Conservation (phyloP, 2,113 vertebrate genomes). For the Carassius auratus region DNA sequence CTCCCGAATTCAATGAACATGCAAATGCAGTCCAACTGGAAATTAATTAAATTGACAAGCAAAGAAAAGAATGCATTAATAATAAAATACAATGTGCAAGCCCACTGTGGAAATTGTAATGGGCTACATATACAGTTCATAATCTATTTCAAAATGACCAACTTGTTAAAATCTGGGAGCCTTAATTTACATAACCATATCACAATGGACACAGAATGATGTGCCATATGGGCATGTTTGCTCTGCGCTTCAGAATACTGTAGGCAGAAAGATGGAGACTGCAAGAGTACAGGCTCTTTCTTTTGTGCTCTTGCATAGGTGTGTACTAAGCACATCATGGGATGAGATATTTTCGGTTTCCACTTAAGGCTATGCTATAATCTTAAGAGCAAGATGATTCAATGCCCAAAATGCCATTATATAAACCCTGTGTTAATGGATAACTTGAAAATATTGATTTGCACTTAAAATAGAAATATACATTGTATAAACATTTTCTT, state of each 20-base stretch:
- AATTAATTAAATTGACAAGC: conserved; percentile 12
- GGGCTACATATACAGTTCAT: not conserved
- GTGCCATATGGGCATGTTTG: not conserved
- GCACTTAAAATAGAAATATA: not conserved
- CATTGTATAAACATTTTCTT: not conserved
- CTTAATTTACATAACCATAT: conserved; percentile 23
- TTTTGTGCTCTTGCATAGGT: not conserved
- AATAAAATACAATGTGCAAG: conserved; percentile 29
- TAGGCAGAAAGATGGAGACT: not conserved
- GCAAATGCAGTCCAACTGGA: conserved; percentile 28
- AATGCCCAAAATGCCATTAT: not conserved
- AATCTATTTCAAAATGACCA: conserved; percentile 4
- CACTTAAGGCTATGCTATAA: too few species aligned
- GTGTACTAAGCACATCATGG: conserved; percentile 5
- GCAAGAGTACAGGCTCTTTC: not conserved
- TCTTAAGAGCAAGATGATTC: too few species aligned
- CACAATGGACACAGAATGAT: not conserved
- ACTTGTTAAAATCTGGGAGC: not conserved
- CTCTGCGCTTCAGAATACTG: not conserved
- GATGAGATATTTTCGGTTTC: not conserved
- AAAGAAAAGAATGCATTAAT: not conserved
- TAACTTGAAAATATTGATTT: not conserved
- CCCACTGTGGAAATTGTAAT: not conserved
- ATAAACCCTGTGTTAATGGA: not conserved
- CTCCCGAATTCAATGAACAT: conserved; percentile 12